These are phyloP conservation scores for Invenusta paracnida DNA, from an alignment of 2,888 invertebrate species.

Conservation along the genomic window DNA sequence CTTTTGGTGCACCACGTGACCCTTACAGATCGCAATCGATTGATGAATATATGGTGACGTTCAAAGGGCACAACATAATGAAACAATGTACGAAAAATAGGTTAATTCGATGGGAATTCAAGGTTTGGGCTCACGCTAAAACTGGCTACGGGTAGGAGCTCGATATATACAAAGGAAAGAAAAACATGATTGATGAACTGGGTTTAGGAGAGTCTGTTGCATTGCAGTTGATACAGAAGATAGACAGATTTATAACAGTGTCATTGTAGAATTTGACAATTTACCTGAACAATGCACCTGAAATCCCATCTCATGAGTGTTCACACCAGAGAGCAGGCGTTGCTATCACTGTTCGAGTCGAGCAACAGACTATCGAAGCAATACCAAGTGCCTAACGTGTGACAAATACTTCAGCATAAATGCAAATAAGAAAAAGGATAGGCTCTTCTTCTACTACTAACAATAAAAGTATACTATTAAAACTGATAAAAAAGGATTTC, in stretches of 20 bases:
- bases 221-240: background rate
- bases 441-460: too few species aligned
- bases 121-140: background rate
- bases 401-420: background rate
- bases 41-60: too few species aligned
- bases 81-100: background rate
- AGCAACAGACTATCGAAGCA: background rate
- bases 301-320: background rate
- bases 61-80: background rate
- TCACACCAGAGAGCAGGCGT: background rate
- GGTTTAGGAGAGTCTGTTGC: background rate
- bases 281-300: background rate
- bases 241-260: background rate
- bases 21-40: too few species aligned
- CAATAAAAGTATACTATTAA: too few species aligned
- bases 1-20: too few species aligned
- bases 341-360: background rate
- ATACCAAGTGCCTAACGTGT: background rate
- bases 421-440: background rate
- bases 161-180: background rate
- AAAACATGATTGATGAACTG: background rate
- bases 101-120: background rate
- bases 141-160: background rate
- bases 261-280: background rate
- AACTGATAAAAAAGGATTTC: too few species aligned